Base-by-base conservation (phyloP, 2,888 invertebrate genomes). In the Dendrolimus pini region DNA sequence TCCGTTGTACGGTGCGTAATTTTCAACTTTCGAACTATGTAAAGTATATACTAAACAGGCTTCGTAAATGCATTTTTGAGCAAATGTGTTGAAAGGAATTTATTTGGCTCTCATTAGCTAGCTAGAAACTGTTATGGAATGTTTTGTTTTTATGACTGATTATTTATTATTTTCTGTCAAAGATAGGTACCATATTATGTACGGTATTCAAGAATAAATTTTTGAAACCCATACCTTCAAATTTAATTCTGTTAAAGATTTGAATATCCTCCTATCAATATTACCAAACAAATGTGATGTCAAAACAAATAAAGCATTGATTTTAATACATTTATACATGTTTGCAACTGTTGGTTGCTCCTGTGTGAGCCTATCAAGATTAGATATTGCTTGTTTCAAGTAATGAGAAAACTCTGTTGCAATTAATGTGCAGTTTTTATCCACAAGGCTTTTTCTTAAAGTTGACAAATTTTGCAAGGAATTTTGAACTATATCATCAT, bases 181-280 rank as follows among this genome's bases (percentile, higher is more conserved):
- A 18, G 18, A 18, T 18, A 18, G 18, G 18, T 18, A 18, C 18
- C 18, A 18, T 18, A 18, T 18, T 2, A 18, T 18, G 3, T 18
- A 18, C 18, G 1, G 2, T 18, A 18, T 18, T 18, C 18, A 18
- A 18, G 18, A 18, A 18, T 18, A 47, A 47, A 12, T 47, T 47
- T 42, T 9, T 30, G 30, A 30, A 30, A 62, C 54, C 59, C 65
- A 70, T 75, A 94, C 94, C 92, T 95, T 97, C 75, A 93, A 93
- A 79, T 97, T 95, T 7, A 94, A 79, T 67, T 98, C 97, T 68
- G 94, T 89, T 41, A 97, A 77, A 57, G 92, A 88, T 79, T 94
- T 95, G 57, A 96, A 93, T 54, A 94, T 79, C 80, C 95, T 97
- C 73, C 94, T 95, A 78, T 97, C 97, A 67, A 92, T 91, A 68